Conservation (phyloP, 2,888 invertebrate species). For the Sinopyrophorus schimmeli region DNA sequence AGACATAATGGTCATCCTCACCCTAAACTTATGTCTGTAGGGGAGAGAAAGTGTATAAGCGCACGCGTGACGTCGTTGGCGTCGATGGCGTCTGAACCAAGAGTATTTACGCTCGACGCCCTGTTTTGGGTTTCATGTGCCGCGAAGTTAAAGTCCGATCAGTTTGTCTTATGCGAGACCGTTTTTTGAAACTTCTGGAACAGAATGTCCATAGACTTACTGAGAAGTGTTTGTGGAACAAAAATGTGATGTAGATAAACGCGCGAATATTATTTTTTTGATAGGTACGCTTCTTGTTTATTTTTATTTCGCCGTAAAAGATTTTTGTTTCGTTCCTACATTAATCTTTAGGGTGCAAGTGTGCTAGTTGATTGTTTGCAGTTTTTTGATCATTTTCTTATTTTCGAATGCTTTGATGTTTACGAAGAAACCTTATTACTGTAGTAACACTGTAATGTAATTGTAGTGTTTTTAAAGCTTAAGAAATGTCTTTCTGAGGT, state of each 20-base stretch:
- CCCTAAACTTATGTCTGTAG: conserved; percentile 29
- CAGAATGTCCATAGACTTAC: conserved; percentile 25
- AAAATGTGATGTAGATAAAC: conserved; percentile 31
- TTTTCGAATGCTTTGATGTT: too few species aligned
- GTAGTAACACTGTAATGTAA: too few species aligned
- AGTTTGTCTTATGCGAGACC: conserved; percentile 19
- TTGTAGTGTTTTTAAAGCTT: too few species aligned
- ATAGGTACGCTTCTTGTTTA: too few species aligned
- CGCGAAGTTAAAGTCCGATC: conserved; percentile 17
- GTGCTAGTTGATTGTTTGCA: too few species aligned
- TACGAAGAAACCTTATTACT: too few species aligned
- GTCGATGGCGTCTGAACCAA: conserved; percentile 33
- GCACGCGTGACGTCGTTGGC: conserved; percentile 32
- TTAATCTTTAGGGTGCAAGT: too few species aligned
- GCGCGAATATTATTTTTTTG: conserved; percentile 12
- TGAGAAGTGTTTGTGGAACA: conserved; percentile 19
- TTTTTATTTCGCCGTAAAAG: too few species aligned
- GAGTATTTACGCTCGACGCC: conserved; percentile 36
- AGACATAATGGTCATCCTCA: conserved; percentile 27
- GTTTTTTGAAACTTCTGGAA: conserved; percentile 13
- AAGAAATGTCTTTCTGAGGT: too few species aligned
- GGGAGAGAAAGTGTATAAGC: conserved; percentile 27
- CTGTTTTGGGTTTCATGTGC: conserved; percentile 29
- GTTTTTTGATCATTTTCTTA: too few species aligned
- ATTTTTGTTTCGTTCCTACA: too few species aligned